phyloP scores from a whole-genome alignment of 2,113 vertebrate species.

The Ptilonorhynchus violaceus region DNA sequence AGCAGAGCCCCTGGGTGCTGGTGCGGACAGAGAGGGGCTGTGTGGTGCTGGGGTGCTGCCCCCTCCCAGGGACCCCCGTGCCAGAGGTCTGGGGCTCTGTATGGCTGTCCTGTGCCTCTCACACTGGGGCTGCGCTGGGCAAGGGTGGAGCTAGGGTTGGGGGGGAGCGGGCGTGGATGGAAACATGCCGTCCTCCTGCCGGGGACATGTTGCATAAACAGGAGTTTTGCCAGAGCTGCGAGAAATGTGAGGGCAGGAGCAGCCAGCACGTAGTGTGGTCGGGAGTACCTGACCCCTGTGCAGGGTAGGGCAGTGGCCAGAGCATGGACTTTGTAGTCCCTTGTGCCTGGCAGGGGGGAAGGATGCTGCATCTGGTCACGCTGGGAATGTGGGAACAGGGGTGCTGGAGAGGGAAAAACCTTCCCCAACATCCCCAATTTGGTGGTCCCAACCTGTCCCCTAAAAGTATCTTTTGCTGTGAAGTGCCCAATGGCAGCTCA shows the following conservation, averaged over 20 bases:
- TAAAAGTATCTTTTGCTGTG: neutral
- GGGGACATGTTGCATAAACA: slow-evolving; percentile 53
- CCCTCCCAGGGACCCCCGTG: rapidly evolving
- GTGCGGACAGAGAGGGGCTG: neutral
- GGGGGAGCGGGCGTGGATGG: neutral
- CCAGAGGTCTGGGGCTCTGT: rapidly evolving
- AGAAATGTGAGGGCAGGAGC: slow-evolving; percentile 6
- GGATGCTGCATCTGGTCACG: neutral
- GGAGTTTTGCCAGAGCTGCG: slow-evolving; percentile 5
- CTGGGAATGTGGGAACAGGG: neutral
- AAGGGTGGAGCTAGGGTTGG: slow-evolving; percentile 2
- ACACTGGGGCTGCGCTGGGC: neutral
- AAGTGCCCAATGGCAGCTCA: neutral
- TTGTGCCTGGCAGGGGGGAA: neutral
- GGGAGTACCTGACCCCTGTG: neutral
- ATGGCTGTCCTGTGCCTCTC: rapidly evolving
- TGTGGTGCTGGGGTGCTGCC: neutral
- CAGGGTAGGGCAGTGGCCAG: neutral
- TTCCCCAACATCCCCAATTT: rapidly evolving
- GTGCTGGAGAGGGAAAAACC: neutral
- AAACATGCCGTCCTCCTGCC: slow-evolving; percentile 37
- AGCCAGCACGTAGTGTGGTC: neutral
- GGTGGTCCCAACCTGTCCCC: neutral
- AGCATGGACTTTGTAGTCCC: neutral
- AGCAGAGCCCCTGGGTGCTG: neutral